A percentile compares a stretch with the other conserved stretches of the same genome.
Conservation (phyloP, 2,113 vertebrate species). For the Notiomystis cincta region DNA sequence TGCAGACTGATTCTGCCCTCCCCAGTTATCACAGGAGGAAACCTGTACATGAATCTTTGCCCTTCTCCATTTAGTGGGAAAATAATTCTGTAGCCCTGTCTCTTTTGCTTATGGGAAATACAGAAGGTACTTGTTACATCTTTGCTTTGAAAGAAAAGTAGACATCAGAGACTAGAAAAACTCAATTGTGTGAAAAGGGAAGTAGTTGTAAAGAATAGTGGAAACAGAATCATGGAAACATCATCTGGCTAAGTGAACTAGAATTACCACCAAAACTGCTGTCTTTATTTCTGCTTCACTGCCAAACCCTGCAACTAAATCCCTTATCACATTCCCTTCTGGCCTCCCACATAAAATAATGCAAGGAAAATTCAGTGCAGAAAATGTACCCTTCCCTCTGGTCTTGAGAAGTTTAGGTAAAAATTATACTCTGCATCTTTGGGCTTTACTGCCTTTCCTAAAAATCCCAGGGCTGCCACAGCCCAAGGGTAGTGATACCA, state of each 20-base stretch:
- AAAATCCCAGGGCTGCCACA: neutral
- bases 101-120: neutral
- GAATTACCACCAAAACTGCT: neutral
- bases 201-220: constrained; percentile 16
- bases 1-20: neutral
- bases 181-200: neutral
- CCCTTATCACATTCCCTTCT: neutral
- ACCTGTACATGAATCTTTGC: neutral
- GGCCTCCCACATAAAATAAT: neutral
- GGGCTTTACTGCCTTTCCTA: neutral
- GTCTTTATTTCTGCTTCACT: neutral
- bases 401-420: neutral
- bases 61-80: neutral
- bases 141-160: neutral
- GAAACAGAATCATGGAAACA: constrained; percentile 8
- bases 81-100: neutral
- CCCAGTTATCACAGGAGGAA: neutral
- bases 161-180: neutral
- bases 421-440: neutral
- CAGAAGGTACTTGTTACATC: neutral
- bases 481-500: neutral
- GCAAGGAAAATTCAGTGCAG: neutral
- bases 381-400: neutral
- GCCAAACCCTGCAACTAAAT: neutral
- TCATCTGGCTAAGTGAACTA: constrained; percentile 18